Percentiles rank a stretch among this genome's conserved stretches.
Evolutionary conservation across 2,888 invertebrate species (phyloP).

Genomic region (Latrodectus hesperus): DNA sequence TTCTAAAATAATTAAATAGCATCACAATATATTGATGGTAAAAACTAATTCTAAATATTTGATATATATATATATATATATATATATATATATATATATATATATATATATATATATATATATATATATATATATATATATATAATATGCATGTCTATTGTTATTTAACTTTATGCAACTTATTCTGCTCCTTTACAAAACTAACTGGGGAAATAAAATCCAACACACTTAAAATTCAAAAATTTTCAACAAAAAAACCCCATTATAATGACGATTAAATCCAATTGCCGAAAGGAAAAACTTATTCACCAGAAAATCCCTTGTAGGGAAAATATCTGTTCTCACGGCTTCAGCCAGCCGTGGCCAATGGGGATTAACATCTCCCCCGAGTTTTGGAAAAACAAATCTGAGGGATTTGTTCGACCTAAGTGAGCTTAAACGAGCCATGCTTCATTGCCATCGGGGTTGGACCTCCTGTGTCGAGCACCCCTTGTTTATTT

Average conservation of each 20-base stretch:
- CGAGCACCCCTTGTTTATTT: conserved; percentile 40
- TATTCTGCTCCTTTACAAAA: too few species aligned
- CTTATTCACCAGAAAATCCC: neutral
- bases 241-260: neutral
- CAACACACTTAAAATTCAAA: neutral
- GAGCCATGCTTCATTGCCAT: neutral
- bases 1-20: too few species aligned
- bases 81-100: too few species aligned
- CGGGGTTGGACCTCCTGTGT: conserved; percentile 8
- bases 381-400: conserved; percentile 30
- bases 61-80: too few species aligned
- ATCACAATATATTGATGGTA: too few species aligned
- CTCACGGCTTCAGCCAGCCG: neutral
- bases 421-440: conserved; percentile 50
- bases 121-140: too few species aligned
- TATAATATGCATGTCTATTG: too few species aligned
- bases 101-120: too few species aligned
- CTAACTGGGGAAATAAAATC: too few species aligned
- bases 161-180: too few species aligned
- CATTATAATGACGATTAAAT: neutral
- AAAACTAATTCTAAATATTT: too few species aligned
- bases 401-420: conserved; percentile 51
- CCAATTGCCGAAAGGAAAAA: neutral
- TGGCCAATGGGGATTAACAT: conserved; percentile 6
- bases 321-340: neutral